Evolutionary conservation across 2,888 invertebrate species (phyloP), one percentile per base, ranked within the genome.

Genomic region (Muschampia plurimacula): DNA sequence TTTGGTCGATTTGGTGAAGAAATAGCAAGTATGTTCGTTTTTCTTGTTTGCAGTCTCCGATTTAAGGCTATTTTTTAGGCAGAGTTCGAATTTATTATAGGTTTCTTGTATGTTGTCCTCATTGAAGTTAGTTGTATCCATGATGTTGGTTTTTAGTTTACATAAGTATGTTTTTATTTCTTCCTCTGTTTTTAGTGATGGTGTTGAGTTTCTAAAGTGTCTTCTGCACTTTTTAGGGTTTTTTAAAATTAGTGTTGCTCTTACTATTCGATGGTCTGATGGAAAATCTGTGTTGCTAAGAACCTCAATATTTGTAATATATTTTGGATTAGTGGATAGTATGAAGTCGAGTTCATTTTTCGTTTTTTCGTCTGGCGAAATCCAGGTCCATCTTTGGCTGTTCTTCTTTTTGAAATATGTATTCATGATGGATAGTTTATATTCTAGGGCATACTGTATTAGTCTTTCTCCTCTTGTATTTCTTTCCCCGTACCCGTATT

Each of bases 391-490:
- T 67, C 71, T 74, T n/a, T 74, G 68, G 59, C 67, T 74, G 39
- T 9, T 41, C 1, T 73, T 74, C 46, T 76, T 73, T 44, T 74
- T 71, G 28, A 69, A 77, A 13, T 68, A 74, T 1, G 77, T 77
- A 13, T 80, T 77, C 69, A 78, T 75, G n/a, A 78, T 75, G 22
- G 62, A 6, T 9, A 79, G 55, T 7, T 78, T 77, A 12, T 81
- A 15, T 49, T 78, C 76, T 7, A 74, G 28, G 1, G 80, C 77
- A 62, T 73, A 77, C 10, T 78, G 46, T 28, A 79, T 70, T 0
- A 79, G 32, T 32, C 74, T 66, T 8, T 69, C 60, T 22, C 74
- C 75, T 64, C 69, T 67, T 8, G 60, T 8, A 63, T 74, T 75
- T 70, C 75, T 69, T 0, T 60, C 12, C 0, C 74, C 75, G 32